Evolutionary conservation across 2,888 invertebrate species (phyloP).

Genomic region (Hypolimnas misippus): DNA sequence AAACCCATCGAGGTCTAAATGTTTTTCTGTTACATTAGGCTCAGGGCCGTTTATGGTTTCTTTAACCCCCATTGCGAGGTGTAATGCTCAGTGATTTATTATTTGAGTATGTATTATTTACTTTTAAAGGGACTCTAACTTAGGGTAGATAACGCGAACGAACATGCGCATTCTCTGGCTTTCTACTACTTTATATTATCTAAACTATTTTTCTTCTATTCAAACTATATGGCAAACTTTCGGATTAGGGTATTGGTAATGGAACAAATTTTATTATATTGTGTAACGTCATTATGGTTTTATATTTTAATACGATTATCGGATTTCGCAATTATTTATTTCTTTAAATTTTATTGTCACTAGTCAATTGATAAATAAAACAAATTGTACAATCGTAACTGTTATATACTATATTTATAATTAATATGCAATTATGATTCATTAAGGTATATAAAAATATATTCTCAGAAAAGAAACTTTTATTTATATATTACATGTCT

Average conservation of each 20-base stretch:
- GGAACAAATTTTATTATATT: background rate
- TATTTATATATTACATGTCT: no score
- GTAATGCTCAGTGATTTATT: constrained; percentile 76
- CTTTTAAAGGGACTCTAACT: constrained; percentile 45
- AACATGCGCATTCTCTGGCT: constrained; percentile 43
- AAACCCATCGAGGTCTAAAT: constrained; percentile 28
- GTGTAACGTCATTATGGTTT: background rate
- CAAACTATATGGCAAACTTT: constrained; percentile 23
- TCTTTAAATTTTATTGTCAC: no score
- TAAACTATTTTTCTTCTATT: constrained; percentile 37
- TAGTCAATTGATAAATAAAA: no score
- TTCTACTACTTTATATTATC: constrained; percentile 46
- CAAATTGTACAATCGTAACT: no score
- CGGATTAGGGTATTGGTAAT: constrained; percentile 12
- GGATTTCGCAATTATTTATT: no score
- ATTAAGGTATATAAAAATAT: no score
- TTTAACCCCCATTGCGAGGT: constrained; percentile 58
- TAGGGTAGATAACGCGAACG: constrained; percentile 53
- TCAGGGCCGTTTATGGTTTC: constrained; percentile 38
- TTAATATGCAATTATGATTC: no score
- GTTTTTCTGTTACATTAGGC: constrained; percentile 38
- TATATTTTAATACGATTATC: background rate
- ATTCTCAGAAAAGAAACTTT: no score
- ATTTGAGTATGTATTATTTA: constrained; percentile 57
- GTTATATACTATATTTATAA: no score